These are phyloP conservation scores for Helobdella robusta DNA, from an alignment of 2,888 invertebrate species.

Conservation along the genomic window DNA sequence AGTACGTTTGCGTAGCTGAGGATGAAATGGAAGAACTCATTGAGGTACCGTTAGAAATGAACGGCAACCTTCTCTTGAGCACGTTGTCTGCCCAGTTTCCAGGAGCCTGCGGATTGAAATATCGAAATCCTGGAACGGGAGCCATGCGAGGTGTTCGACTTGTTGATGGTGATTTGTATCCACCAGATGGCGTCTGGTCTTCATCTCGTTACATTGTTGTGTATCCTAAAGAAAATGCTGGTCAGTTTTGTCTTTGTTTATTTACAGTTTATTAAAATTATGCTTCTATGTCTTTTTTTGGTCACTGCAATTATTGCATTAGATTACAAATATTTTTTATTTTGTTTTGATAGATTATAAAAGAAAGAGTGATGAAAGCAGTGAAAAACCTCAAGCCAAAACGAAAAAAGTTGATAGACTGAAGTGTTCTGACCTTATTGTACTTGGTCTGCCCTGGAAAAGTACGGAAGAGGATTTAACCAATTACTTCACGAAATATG, in stretches of 20 bases:
- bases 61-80: slow-evolving; percentile 78
- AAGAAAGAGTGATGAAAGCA: slow-evolving; percentile 84
- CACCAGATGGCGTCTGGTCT: slow-evolving; percentile 82
- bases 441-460: slow-evolving; percentile 93
- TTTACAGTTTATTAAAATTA: not conserved
- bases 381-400: slow-evolving; percentile 79
- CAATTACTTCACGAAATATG: slow-evolving; percentile 93
- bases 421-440: slow-evolving; percentile 73
- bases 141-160: slow-evolving; percentile 56
- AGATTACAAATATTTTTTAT: not conserved
- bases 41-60: slow-evolving; percentile 89
- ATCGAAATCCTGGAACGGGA: slow-evolving; percentile 70
- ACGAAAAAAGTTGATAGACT: slow-evolving; percentile 81
- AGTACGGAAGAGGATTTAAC: slow-evolving; percentile 87
- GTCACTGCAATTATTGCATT: no score
- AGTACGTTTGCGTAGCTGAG: slow-evolving; percentile 81
- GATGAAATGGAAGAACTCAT: slow-evolving; percentile 84
- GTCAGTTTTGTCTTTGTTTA: not conserved
- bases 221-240: slow-evolving; percentile 53
- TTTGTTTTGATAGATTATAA: slow-evolving; percentile 66
- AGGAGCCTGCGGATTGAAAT: slow-evolving; percentile 92
- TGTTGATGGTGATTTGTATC: slow-evolving; percentile 80
- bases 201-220: slow-evolving; percentile 60
- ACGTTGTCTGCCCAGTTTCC: slow-evolving; percentile 96
- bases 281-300: no score